Evolutionary conservation across 2,888 invertebrate species (phyloP).

Genomic region (Mythimna albipuncta): DNA sequence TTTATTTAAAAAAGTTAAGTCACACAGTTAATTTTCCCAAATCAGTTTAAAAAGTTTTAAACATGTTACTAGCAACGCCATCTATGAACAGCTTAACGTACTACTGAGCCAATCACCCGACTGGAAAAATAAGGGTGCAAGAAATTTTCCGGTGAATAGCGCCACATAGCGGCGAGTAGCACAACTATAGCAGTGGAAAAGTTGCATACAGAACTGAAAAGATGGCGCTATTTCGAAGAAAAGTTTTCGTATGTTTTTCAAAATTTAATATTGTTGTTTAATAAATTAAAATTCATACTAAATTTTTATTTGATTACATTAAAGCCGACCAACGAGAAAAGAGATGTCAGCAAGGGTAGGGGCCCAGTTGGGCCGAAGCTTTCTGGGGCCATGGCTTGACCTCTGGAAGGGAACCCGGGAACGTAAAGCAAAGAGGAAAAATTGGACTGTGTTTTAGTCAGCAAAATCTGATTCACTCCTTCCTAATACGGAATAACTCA

Average conservation of each 20-base stretch:
- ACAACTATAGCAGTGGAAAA: slow-evolving; percentile 32
- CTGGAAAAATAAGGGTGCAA: slow-evolving; percentile 26
- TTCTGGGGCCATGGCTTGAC: too few species aligned
- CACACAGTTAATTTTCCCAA: not conserved
- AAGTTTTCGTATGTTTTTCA: not conserved
- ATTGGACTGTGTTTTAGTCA: too few species aligned
- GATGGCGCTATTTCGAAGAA: slow-evolving; percentile 38
- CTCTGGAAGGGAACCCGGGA: too few species aligned
- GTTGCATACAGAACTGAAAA: slow-evolving; percentile 17
- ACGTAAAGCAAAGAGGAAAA: too few species aligned
- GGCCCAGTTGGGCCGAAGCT: too few species aligned
- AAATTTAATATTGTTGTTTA: too few species aligned
- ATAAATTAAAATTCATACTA: too few species aligned
- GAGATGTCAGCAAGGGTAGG: too few species aligned
- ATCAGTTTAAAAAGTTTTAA: not conserved
- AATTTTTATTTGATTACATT: too few species aligned
- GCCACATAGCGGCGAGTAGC: slow-evolving; percentile 61
- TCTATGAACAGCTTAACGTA: slow-evolving; percentile 23
- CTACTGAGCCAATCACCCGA: not conserved
- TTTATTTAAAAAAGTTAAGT: not conserved
- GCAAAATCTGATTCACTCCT: too few species aligned
- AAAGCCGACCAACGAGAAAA: too few species aligned
- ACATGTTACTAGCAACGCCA: slow-evolving; percentile 34
- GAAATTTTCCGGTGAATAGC: slow-evolving; percentile 29
- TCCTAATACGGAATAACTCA: too few species aligned